phyloP scores from a whole-genome alignment of 2,797 vertebrate genomes.

The Uromys caudimaculatus region DNA sequence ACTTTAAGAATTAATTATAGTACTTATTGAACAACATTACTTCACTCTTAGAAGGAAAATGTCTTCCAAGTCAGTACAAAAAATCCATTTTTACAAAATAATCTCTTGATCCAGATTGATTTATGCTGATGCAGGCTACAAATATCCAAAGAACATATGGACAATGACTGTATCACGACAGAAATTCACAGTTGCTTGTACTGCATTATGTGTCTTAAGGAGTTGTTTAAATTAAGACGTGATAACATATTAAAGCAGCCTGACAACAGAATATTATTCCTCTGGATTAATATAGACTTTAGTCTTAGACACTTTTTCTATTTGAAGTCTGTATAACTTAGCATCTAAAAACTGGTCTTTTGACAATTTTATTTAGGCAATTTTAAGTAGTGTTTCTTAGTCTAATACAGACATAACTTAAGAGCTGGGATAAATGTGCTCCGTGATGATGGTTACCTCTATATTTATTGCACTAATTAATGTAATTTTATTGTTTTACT shows the following conservation, averaged over 20 bases:
- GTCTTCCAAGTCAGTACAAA: not conserved
- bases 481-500: not conserved
- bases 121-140: constrained; percentile 42
- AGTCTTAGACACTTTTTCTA: not conserved
- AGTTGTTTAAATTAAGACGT: constrained; percentile 33
- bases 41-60: not conserved
- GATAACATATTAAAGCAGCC: constrained; percentile 60
- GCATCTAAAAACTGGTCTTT: not conserved
- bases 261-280: constrained; percentile 38
- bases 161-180: constrained; percentile 31
- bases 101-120: not conserved
- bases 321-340: not conserved
- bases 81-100: constrained; percentile 13
- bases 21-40: not conserved
- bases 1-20: not conserved
- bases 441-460: not conserved
- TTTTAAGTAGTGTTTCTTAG: not conserved
- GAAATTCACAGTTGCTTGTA: constrained; percentile 26
- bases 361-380: not conserved
- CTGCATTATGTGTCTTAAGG: constrained; percentile 11
- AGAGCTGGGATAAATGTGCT: not conserved
- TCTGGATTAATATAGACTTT: constrained; percentile 27
- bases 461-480: not conserved
- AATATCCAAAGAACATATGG: constrained; percentile 48
- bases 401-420: not conserved